phyloP scores from a whole-genome alignment of 2,888 invertebrate genomes.

The Tinea trinotella region DNA sequence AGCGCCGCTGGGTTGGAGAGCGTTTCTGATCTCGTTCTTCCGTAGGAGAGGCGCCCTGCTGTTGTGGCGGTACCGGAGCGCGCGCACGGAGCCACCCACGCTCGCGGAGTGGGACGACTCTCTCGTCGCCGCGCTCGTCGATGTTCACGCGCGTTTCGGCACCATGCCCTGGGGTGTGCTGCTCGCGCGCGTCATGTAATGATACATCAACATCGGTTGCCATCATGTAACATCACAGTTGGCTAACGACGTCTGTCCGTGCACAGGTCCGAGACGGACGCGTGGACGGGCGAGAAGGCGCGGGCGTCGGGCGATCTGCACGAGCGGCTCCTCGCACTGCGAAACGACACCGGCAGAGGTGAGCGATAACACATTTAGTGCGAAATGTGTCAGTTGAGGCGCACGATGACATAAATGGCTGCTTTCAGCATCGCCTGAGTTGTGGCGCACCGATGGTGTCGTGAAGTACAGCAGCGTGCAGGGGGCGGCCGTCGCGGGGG shows the following conservation, averaged over 20 bases:
- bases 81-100: conserved; percentile 48
- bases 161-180: conserved; percentile 42
- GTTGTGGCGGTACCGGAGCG: conserved; percentile 77
- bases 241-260: conserved; percentile 28
- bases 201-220: too few relatives aligned
- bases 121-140: conserved; percentile 29
- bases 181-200: conserved; percentile 41
- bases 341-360: not conserved
- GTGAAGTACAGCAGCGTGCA: conserved; percentile 20
- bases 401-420: too few relatives aligned
- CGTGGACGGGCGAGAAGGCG: conserved; percentile 46
- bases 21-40: conserved; percentile 24
- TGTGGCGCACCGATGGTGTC: conserved; percentile 25
- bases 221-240: too few relatives aligned
- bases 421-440: too few relatives aligned
- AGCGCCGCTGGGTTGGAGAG: too few relatives aligned
- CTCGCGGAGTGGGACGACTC: conserved; percentile 57
- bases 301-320: not conserved
- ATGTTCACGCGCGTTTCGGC: conserved; percentile 38
- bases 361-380: too few relatives aligned
- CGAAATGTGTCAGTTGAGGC: too few relatives aligned
- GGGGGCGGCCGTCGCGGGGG: conserved; percentile 21
- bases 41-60: conserved; percentile 80
- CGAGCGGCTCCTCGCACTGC: not conserved
- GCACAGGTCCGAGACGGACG: conserved; percentile 22